Percentiles rank a stretch among this genome's conserved stretches.
These are phyloP conservation scores for Paracanthobrama guichenoti DNA, from an alignment of 2,113 vertebrate species.

Conservation along the genomic window DNA sequence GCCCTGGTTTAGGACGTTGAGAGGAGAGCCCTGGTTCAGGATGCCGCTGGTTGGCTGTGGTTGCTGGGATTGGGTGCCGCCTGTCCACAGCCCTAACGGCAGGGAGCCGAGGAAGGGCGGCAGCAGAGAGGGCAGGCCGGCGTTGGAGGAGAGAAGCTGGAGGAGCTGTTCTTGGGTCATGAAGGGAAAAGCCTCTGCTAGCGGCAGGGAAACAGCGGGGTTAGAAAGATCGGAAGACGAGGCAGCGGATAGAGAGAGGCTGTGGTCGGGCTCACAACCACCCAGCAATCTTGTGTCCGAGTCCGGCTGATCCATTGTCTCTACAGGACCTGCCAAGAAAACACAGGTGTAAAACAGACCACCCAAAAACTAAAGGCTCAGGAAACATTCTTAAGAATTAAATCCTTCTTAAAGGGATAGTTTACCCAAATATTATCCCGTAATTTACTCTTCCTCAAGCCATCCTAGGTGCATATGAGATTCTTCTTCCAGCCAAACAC, in stretches of 20 bases:
- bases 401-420: too few species aligned
- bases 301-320: constrained; percentile 45
- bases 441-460: too few species aligned
- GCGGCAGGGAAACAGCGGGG: constrained; percentile 62
- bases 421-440: too few species aligned
- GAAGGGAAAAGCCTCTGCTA: constrained; percentile 82
- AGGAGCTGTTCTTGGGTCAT: constrained; percentile 81
- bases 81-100: constrained; percentile 69
- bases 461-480: too few species aligned
- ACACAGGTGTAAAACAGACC: not conserved
- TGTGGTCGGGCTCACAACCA: constrained; percentile 43
- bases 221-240: constrained; percentile 49
- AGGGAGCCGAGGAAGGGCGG: constrained; percentile 71
- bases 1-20: constrained; percentile 70
- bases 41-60: constrained; percentile 39
- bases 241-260: constrained; percentile 59
- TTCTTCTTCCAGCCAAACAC: too few species aligned
- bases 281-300: constrained; percentile 52
- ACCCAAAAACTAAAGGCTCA: not conserved
- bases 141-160: constrained; percentile 74
- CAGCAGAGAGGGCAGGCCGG: constrained; percentile 66
- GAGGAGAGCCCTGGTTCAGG: constrained; percentile 70
- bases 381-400: not conserved
- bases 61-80: constrained; percentile 40
- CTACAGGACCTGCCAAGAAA: constrained; percentile 46